Percentiles rank a stretch among this genome's conserved stretches.
Evolutionary conservation across 2,888 invertebrate genomes (phyloP).

Genomic region (Hydropsyche betteni): DNA sequence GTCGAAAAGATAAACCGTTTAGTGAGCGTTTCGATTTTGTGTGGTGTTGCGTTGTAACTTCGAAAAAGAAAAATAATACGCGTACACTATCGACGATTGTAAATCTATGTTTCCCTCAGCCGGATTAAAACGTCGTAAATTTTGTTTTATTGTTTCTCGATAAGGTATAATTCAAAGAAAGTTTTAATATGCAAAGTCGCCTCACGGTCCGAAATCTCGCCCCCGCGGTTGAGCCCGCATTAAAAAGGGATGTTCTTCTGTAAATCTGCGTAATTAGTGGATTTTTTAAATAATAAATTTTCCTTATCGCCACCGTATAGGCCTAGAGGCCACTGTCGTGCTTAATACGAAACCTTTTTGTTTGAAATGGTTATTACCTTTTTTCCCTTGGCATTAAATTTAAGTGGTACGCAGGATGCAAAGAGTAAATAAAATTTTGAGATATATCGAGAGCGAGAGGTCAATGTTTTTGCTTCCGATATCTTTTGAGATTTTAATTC

Average conservation of each 20-base stretch:
- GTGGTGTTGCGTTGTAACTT: too few relatives aligned
- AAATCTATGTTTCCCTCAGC: constrained; percentile 22
- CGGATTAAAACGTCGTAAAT: constrained; percentile 38
- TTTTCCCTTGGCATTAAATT: constrained; percentile 34
- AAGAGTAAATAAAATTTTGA: constrained; percentile 18
- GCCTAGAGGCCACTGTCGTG: constrained; percentile 22
- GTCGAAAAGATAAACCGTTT: neutral
- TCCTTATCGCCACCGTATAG: constrained; percentile 41
- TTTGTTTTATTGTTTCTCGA: constrained; percentile 34
- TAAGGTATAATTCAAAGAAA: constrained; percentile 33
- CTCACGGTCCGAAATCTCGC: neutral
- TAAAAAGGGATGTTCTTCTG: constrained; percentile 39
- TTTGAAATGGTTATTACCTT: constrained; percentile 37
- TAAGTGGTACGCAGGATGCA: constrained; percentile 23
- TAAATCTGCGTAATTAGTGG: constrained; percentile 42
- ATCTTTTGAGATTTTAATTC: neutral
- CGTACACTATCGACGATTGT: constrained; percentile 1
- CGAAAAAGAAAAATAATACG: neutral
- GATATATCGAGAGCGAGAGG: constrained; percentile 26
- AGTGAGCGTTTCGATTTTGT: too few relatives aligned
- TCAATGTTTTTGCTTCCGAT: neutral
- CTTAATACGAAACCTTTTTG: constrained; percentile 39
- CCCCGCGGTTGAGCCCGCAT: constrained; percentile 18
- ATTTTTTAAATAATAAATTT: constrained; percentile 44
- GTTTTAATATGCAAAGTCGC: constrained; percentile 37